These are phyloP conservation scores for Callyntrura guangdongensis DNA, from an alignment of 2,888 invertebrate species.

Conservation along the genomic window DNA sequence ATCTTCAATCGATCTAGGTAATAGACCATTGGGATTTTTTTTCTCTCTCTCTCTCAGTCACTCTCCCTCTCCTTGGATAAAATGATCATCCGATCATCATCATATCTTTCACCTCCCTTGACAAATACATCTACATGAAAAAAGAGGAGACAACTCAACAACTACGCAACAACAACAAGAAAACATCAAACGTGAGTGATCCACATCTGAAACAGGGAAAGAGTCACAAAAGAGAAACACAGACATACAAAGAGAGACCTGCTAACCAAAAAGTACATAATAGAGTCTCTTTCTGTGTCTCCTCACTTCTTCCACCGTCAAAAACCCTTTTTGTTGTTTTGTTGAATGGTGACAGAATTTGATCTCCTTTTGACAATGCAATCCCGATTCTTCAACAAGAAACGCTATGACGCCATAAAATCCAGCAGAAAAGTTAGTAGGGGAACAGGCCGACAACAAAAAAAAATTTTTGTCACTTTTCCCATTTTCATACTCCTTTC, in stretches of 20 bases:
- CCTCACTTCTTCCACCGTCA: constrained; percentile 4
- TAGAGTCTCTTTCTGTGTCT: background rate
- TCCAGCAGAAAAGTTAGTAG: constrained; percentile 25
- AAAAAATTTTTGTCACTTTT: constrained; percentile 55
- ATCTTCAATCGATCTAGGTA: constrained; percentile 31
- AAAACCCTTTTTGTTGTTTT: constrained; percentile 36
- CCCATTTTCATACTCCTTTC: constrained; percentile 61
- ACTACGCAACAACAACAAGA: constrained; percentile 9
- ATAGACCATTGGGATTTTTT: constrained; percentile 43
- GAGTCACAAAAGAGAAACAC: background rate
- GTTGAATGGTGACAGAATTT: constrained; percentile 55
- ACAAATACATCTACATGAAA: constrained; percentile 10
- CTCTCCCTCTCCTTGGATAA: too few species aligned
- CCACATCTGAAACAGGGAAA: too few species aligned
- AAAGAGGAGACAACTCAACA: background rate
- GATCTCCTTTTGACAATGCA: constrained; percentile 57
- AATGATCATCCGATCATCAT: constrained; percentile 48
- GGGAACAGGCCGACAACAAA: constrained; percentile 5
- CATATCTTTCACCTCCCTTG: constrained; percentile 7
- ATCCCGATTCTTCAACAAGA: constrained; percentile 33
- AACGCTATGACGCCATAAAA: background rate
- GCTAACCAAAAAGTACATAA: constrained; percentile 12
- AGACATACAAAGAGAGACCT: background rate
- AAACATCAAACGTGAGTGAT: constrained; percentile 46
- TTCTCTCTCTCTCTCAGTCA: background rate